These are phyloP conservation scores for Salarias fasciatus DNA, from an alignment of 2,797 vertebrate genomes.

Conservation along the genomic window DNA sequence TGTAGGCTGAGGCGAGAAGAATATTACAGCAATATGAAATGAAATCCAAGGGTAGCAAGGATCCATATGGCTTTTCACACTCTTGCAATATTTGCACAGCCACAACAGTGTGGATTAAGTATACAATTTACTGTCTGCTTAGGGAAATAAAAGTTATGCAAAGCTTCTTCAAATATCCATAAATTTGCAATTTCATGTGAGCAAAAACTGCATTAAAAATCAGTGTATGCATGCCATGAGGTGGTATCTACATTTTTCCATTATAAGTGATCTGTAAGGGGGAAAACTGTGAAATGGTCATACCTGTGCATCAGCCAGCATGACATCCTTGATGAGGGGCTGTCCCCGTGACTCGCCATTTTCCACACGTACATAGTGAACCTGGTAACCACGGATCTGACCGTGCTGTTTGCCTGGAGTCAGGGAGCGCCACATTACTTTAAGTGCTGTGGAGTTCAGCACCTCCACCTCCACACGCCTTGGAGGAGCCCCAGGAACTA, in stretches of 20 bases:
- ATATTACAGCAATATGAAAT: conserved; percentile 58
- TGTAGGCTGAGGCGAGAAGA: conserved; percentile 48
- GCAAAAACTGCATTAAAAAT: not conserved
- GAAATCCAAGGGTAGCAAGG: conserved; percentile 46
- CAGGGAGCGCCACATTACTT: conserved; percentile 96
- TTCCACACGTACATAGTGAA: conserved; percentile 96
- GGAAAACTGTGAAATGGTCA: conserved; percentile 36
- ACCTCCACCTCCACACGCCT: conserved; percentile 96
- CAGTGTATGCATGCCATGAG: not conserved
- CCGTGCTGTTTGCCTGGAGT: conserved; percentile 92
- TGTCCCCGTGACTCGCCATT: conserved; percentile 94
- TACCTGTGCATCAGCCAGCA: conserved; percentile 98
- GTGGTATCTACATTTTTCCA: not conserved
- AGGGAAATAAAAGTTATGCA: conserved; percentile 8
- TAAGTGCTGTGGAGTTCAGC: conserved; percentile 94
- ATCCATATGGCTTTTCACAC: conserved; percentile 30
- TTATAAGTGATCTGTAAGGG: not conserved
- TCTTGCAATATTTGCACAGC: conserved; percentile 38
- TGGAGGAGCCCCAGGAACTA: conserved; percentile 96
- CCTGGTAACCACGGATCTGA: conserved; percentile 98
- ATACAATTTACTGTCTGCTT: conserved; percentile 20
- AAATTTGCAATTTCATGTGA: not conserved
- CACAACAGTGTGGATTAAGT: conserved; percentile 22
- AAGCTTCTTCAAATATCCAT: conserved; percentile 10
- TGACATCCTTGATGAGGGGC: conserved; percentile 96